Evolutionary conservation across 2,797 vertebrate species (phyloP), one percentile per base, ranked within the genome.

Genomic region (Melanotaenia nigrans): DNA sequence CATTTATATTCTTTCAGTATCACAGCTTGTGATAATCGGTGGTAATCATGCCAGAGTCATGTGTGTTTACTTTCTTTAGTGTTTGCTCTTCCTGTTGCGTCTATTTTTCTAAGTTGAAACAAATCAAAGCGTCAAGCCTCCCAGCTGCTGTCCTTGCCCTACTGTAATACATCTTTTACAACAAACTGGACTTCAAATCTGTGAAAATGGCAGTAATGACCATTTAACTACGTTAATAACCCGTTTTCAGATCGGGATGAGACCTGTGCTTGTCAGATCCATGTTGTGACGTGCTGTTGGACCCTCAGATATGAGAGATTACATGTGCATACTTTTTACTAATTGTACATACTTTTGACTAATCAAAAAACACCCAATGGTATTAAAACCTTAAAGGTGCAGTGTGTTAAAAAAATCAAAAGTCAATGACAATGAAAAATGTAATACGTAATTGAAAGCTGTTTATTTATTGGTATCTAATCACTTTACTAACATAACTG

Each of bases 101-200:
- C 64, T 61, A 55, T 61, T 78, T 77, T 58, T 61, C 73, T 77
- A 49, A 67, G 68, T 57, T 61, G 60, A 84, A 79, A 65, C n/a
- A 42, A 77, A 61, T 83, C 53, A 76, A 71, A 68, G 58, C 61
- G 24, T 71, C 51, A 58, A 55, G 67, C 61, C 73, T 74, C 36
- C 66, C 61, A 33, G 45, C 75, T 79, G 68, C 58, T 73, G 47
- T 59, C 14, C 12, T 72, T 73, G 53, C 71, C 57, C n/a, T 67
- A 49, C 40, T 73, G 28, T 64, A 53, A 75, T 47, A 10, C 18
- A 4, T 45, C 35, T 67, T 61, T 80, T 30, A 68, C 49, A 24
- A 33, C 65, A 61, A 68, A 68, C 30, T 20, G 45, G 63, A 65
- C 4, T 4, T 71, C 42, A 51, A 3, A 0, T 25, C 51, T 35